Evolutionary conservation across 2,113 vertebrate genomes (phyloP).

Genomic region (Myiagra hebetior): DNA sequence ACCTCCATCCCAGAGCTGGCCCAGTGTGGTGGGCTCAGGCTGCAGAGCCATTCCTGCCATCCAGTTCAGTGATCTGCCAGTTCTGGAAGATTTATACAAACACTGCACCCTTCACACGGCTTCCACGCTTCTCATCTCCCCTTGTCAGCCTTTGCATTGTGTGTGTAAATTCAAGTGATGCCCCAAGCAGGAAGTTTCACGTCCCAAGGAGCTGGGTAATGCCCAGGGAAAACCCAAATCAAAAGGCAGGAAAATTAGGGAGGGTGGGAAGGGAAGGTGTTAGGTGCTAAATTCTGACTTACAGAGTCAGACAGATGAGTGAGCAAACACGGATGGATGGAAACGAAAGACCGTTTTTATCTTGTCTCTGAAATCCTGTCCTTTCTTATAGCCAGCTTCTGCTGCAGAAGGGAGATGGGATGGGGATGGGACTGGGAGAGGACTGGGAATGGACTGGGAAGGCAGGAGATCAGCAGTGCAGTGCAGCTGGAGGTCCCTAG

Average conservation of each 20-base stretch:
- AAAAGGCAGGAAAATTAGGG: not conserved
- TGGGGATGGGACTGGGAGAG: not conserved
- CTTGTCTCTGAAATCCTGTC: not conserved
- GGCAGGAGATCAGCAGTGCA: not conserved
- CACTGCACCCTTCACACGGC: fast-evolving
- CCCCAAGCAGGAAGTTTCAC: not conserved
- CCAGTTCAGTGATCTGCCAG: not conserved
- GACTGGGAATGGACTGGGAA: not conserved
- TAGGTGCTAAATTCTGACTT: not conserved
- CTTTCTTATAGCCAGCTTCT: not conserved
- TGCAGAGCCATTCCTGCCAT: not conserved
- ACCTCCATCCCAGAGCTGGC: not conserved
- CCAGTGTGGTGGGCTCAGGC: fast-evolving
- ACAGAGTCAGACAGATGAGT: not conserved
- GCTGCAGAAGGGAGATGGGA: not conserved
- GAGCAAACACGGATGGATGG: not conserved
- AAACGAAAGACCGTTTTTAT: not conserved
- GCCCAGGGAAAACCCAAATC: not conserved
- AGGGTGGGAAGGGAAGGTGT: fast-evolving
- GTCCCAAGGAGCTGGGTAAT: not conserved
- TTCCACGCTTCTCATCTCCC: not conserved
- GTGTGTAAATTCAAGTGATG: not conserved
- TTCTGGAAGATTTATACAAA: not conserved
- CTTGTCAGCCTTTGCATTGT: not conserved
- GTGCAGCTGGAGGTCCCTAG: not conserved